Evolutionary conservation across 1,140 invertebrate species (phyloP), one percentile per base, ranked within the genome.

Genomic region (Micrasema longulum): DNA sequence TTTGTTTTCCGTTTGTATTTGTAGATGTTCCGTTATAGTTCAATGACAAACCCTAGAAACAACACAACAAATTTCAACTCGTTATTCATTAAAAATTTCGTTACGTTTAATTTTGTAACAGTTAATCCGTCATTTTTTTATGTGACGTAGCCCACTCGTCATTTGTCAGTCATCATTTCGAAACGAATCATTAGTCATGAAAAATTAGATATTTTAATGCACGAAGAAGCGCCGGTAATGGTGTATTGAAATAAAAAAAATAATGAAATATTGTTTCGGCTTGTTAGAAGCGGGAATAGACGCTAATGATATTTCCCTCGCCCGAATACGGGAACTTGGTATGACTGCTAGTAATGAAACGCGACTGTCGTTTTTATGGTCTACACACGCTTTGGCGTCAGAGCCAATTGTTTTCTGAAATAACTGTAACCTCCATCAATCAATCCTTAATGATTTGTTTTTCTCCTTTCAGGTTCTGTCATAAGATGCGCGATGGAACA

Each of bases 401-500:
- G 36, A n/a, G 14, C 26, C 57, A 12, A 63, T 43, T 63, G 36
- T 45, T 63, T 43, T 43, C 36, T 31, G n/a, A n/a, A n/a, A n/a
- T n/a, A n/a, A n/a, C n/a, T n/a, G n/a, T n/a, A n/a, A n/a, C n/a
- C n/a, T n/a, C n/a, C n/a, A n/a, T n/a, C n/a, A n/a, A n/a, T n/a
- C n/a, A n/a, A n/a, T n/a, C n/a, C n/a, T 63, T 43, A 66, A 50
- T n/a, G 14, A n/a, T 68, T 23, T 50, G 14, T 69, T 67, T 20
- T 45, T 69, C 41, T 55, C 26, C 9, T 76, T 76, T 62, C 67
- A 76, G 74, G 18, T 41, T 60, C 50, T 23, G 67, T 31, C 20
- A 50, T 69, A 76, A 72, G 53, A 76, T 76, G 74, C 74, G 67
- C 71, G 31, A 76, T 76, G 74, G 74, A 76, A 41, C 74, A 72